phyloP scores from a whole-genome alignment of 64 coral and sea anemone genomes.

The Montipora sp. region DNA sequence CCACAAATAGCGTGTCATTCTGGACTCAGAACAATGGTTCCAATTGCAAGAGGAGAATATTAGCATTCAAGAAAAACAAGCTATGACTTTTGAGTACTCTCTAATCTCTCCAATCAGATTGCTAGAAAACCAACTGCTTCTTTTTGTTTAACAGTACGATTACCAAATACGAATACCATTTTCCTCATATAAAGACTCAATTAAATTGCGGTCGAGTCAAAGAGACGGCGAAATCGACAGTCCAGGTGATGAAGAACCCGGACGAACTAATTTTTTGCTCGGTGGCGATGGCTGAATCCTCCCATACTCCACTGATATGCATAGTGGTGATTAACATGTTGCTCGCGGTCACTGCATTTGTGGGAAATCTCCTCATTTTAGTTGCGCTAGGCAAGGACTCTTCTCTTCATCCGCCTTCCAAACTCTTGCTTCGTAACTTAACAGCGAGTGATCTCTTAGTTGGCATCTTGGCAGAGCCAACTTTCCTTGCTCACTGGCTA shows the following conservation, averaged over 20 bases:
- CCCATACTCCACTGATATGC: neutral
- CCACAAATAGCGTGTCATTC: too few species aligned
- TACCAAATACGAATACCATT: too few species aligned
- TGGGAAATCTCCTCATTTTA: constrained; percentile 3
- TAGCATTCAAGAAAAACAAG: too few species aligned
- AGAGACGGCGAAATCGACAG: neutral
- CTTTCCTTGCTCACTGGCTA: neutral
- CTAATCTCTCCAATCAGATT: too few species aligned
- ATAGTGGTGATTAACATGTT: neutral
- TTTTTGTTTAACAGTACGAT: too few species aligned
- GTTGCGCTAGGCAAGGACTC: constrained; percentile 5
- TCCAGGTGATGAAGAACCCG: neutral
- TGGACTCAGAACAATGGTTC: too few species aligned
- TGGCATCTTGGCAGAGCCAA: neutral
- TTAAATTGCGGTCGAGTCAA: too few species aligned
- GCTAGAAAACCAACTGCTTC: too few species aligned
- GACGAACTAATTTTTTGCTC: neutral
- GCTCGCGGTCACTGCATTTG: constrained; percentile 2
- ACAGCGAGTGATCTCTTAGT: neutral
- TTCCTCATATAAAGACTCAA: too few species aligned
- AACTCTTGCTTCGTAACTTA: constrained; percentile 13
- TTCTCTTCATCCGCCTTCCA: constrained; percentile 9
- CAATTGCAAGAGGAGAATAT: too few species aligned
- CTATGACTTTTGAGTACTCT: too few species aligned
- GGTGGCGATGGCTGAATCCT: neutral